phyloP scores from a whole-genome alignment of 1,140 invertebrate species.

The Homalodisca vitripennis region DNA sequence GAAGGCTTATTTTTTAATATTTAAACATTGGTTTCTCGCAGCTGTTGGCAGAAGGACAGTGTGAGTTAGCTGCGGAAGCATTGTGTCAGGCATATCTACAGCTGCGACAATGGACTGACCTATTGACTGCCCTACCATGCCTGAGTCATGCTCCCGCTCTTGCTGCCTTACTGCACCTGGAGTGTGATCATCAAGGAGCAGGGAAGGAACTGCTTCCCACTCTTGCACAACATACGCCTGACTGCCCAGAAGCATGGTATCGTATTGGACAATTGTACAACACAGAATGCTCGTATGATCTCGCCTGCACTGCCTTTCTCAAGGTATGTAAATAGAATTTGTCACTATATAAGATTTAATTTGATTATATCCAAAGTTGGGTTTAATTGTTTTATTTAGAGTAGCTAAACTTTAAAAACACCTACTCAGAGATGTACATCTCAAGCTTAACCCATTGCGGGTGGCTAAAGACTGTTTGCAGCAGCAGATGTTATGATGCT shows the following conservation, averaged over 20 bases:
- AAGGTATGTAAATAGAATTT: conserved; percentile 57
- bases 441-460: too few species aligned
- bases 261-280: conserved; percentile 67
- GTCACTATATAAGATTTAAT: too few species aligned
- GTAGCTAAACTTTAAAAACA: too few species aligned
- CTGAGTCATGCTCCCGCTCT: background rate
- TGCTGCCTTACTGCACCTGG: background rate
- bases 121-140: background rate
- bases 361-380: too few species aligned
- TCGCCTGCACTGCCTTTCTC: conserved; percentile 62
- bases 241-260: conserved; percentile 57
- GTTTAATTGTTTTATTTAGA: too few species aligned
- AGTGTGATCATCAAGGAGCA: background rate
- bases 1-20: too few species aligned
- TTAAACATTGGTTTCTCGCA: too few species aligned
- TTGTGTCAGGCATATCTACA: background rate
- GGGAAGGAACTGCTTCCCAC: background rate
- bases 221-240: conserved; percentile 43
- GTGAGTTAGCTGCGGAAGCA: background rate
- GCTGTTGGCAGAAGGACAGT: background rate
- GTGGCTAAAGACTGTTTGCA: too few species aligned
- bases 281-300: conserved; percentile 58
- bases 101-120: background rate
- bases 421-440: too few species aligned
- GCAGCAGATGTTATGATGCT: too few species aligned